Percentiles rank a stretch among this genome's conserved stretches.
phyloP scores from a whole-genome alignment of 2,888 invertebrate genomes.

The Caenorhabditis uteleia region DNA sequence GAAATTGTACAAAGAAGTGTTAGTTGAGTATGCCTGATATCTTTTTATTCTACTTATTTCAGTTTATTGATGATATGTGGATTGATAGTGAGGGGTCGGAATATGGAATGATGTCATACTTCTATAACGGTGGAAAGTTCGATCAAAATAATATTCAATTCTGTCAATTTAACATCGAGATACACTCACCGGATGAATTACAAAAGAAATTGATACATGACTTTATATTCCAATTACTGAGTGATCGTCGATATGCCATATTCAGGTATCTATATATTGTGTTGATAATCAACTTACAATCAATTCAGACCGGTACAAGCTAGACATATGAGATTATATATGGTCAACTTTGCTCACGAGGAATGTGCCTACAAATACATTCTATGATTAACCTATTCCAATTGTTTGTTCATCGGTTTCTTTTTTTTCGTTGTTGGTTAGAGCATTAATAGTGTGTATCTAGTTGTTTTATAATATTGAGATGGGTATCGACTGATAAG shows the following conservation, averaged over 20 bases:
- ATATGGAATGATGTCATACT: constrained; percentile 35
- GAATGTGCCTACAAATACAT: constrained; percentile 37
- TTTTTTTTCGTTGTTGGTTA: not conserved
- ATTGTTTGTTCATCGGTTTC: too few relatives aligned
- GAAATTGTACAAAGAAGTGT: constrained; percentile 20
- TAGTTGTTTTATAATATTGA: too few relatives aligned
- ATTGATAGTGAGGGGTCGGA: constrained; percentile 45
- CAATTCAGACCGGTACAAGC: constrained; percentile 32
- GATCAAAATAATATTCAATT: constrained; percentile 35
- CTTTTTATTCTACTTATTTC: not conserved
- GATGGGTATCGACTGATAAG: too few relatives aligned
- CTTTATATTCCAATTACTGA: constrained; percentile 27
- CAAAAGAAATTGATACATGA: constrained; percentile 34
- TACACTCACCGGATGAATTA: constrained; percentile 27
- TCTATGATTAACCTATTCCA: constrained; percentile 6
- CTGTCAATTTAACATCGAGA: constrained; percentile 48
- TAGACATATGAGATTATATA: constrained; percentile 28
- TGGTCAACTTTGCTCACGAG: constrained; percentile 33
- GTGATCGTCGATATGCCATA: constrained; percentile 28
- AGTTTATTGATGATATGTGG: constrained; percentile 42
- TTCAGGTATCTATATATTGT: constrained; percentile 9
- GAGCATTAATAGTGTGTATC: too few relatives aligned
- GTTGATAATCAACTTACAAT: not conserved
- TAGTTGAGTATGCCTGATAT: not conserved
- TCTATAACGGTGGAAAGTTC: constrained; percentile 36